Base-by-base conservation (phyloP, 2,797 vertebrate genomes). In the Hydrocynus forskahlii region DNA sequence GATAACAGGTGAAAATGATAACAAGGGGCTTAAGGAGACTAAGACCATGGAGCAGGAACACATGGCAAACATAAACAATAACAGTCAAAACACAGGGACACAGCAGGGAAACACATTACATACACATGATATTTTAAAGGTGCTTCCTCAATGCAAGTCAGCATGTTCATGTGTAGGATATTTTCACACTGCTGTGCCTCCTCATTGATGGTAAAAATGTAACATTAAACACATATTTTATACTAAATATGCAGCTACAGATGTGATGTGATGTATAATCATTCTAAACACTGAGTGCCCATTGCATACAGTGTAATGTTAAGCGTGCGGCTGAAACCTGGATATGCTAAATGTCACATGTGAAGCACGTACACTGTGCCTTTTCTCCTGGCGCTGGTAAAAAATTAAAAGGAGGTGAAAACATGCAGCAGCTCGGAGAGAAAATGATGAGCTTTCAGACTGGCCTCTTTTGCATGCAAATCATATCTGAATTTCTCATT, bases 391-490 rank as follows among this genome's bases (percentile, higher is more conserved):
- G 69, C 84, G 83, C 79, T 74, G 82, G 87, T 85, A 75, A 84
- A 90, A 91, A 86, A 87, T 81, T 62, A 86, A 91, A 90, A 92
- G 86, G 87, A 89, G 86, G 90, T 88, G 84, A 88, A 92, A 90
- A 92, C 91, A 93, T 74, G 80, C 84, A 87, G 84, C 87, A 87
- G 88, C 85, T 81, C 80, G 90, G 83, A 81, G 76, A 85, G 83
- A 87, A 93, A 91, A 89, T 92, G 93, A 95, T 93, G 94, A 98
- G 96, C 95, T 97, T 96, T 96, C 95, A 96, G 96, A 96, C 97
- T 95, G 94, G 94, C 96, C 96, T 98, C 96, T 98, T 99, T 98
- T 95, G 96, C 97, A 98, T 99, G 97, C 97, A 99, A 99, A 99
- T 99, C 97, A 97, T 98, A 98, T 97, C 97, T 97, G 96, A 96